Evolutionary conservation across 2,113 vertebrate species (phyloP).

Genomic region (Henicopernis longicauda): DNA sequence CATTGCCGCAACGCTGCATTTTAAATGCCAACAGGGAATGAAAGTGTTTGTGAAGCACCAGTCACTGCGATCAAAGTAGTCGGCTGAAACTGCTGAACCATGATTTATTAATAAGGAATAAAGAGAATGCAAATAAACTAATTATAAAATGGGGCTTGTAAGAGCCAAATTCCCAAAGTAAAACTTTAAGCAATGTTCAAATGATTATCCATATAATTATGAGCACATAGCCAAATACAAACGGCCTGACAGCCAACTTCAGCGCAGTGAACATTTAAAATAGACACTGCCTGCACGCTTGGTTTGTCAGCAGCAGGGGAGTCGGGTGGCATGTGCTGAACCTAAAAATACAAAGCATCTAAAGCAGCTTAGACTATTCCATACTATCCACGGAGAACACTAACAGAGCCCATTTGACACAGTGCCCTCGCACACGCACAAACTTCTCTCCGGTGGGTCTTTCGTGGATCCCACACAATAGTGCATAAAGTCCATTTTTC

Average conservation of each 20-base stretch:
- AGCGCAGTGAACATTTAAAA: not conserved
- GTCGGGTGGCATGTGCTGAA: not conserved
- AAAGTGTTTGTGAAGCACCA: slow-evolving; percentile 3
- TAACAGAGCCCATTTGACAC: not conserved
- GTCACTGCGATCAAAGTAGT: slow-evolving; percentile 52
- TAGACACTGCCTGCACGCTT: fast-evolving
- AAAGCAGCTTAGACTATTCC: not conserved
- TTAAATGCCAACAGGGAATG: slow-evolving; percentile 12
- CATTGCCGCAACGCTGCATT: not conserved
- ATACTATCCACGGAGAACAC: not conserved
- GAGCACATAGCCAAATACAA: slow-evolving; percentile 7
- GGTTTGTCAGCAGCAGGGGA: not conserved
- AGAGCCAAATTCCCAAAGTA: slow-evolving; percentile 72
- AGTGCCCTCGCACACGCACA: not conserved
- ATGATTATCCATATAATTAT: slow-evolving; percentile 69
- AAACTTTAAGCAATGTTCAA: slow-evolving; percentile 68
- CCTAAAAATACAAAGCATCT: not conserved
- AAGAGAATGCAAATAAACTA: slow-evolving; percentile 70
- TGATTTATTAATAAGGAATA: slow-evolving; percentile 74
- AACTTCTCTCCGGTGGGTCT: not conserved
- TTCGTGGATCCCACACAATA: fast-evolving
- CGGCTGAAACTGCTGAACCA: not conserved
- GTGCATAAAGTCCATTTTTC: not conserved
- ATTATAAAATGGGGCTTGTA: slow-evolving; percentile 36
- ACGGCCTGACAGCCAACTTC: not conserved